These are phyloP conservation scores for Rousettus madagascariensis DNA, from an alignment of 2,797 vertebrate genomes.

Conservation along the genomic window DNA sequence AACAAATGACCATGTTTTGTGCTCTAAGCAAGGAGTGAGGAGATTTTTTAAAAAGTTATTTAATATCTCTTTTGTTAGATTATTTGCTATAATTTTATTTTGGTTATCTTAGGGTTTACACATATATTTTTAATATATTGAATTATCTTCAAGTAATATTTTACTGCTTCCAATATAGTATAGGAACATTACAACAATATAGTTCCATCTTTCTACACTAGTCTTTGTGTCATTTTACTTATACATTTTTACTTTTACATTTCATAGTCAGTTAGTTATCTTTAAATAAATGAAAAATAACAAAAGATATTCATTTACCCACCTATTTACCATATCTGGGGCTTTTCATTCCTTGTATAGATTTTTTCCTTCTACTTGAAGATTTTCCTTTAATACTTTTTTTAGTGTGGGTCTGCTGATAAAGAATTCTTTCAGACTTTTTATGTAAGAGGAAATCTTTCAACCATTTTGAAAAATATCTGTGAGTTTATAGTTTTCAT, in stretches of 20 bases:
- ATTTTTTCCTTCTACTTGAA: background rate
- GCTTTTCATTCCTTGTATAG: background rate
- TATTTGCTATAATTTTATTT: background rate
- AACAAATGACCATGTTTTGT: background rate
- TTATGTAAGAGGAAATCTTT: background rate
- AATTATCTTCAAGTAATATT: background rate
- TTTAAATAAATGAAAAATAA: background rate
- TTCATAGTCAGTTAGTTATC: background rate
- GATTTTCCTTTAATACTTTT: background rate
- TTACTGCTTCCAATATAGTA: background rate
- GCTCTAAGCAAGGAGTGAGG: background rate
- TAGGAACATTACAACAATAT: background rate
- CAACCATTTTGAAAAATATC: background rate
- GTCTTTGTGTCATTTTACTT: background rate
- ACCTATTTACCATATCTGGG: background rate
- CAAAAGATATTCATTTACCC: background rate
- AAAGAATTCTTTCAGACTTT: constrained; percentile 3
- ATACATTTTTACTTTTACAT: background rate
- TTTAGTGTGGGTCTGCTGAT: background rate
- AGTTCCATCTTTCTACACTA: background rate
- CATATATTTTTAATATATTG: background rate
- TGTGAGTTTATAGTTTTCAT: background rate
- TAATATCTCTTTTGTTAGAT: background rate
- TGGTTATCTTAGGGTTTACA: background rate
- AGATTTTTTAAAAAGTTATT: background rate